These are phyloP conservation scores for Microcebus murinus DNA, from an alignment of 2,113 vertebrate species.

Conservation along the genomic window DNA sequence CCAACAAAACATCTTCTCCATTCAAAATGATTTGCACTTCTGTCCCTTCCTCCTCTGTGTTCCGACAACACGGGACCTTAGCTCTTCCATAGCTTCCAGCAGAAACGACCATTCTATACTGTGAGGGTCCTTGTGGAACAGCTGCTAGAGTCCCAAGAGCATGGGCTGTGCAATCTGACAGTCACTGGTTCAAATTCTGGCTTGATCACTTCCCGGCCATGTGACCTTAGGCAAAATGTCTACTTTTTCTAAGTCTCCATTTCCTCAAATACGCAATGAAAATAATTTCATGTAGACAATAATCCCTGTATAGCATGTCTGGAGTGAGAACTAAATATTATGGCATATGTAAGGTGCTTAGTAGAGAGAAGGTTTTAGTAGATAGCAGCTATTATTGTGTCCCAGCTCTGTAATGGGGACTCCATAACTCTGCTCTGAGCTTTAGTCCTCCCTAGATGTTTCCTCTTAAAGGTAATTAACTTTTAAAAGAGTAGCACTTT, in stretches of 20 bases:
- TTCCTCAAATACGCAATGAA: neutral
- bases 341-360: neutral
- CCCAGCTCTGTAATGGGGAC: neutral
- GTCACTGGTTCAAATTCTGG: neutral
- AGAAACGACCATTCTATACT: rapidly evolving
- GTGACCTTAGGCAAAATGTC: neutral
- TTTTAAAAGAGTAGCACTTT: constrained; percentile 40
- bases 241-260: neutral
- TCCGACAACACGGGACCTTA: neutral
- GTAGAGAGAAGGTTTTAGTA: neutral
- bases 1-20: neutral
- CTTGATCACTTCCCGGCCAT: neutral
- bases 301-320: neutral
- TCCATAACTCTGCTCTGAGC: neutral
- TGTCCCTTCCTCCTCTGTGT: neutral
- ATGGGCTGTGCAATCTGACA: neutral
- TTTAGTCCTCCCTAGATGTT: constrained; percentile 28
- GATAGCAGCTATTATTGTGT: neutral
- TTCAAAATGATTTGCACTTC: neutral
- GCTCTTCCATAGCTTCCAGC: too few species aligned
- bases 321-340: neutral
- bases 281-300: neutral
- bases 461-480: constrained; percentile 11
- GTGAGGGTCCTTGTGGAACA: too few species aligned
- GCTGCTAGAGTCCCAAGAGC: neutral